Percentiles rank a stretch among this genome's conserved stretches.
Conservation (phyloP, 1,140 invertebrate genomes). For the Aphelinus certus region DNA sequence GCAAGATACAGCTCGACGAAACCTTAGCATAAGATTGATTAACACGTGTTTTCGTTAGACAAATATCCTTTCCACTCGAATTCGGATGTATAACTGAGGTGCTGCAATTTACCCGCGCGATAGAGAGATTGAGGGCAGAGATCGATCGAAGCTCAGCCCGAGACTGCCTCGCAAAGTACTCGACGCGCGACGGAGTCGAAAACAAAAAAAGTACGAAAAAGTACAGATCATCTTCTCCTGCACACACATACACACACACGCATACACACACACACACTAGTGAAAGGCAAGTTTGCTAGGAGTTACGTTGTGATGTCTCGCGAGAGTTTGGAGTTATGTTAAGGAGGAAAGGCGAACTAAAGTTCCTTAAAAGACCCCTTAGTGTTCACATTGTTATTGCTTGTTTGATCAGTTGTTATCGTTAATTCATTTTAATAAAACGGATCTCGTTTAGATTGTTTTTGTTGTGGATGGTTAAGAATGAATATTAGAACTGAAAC, state of each 20-base stretch:
- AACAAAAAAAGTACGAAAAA: too few species aligned
- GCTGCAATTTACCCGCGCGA: not conserved
- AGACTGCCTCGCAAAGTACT: too few species aligned
- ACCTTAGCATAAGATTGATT: slow-evolving; percentile 39
- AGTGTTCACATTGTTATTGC: slow-evolving; percentile 43
- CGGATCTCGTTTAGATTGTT: slow-evolving; percentile 33
- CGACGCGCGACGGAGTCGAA: too few species aligned
- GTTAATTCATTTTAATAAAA: slow-evolving; percentile 48
- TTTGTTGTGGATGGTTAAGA: slow-evolving; percentile 35
- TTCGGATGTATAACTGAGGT: slow-evolving; percentile 33
- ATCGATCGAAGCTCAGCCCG: slow-evolving; percentile 28
- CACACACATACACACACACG: too few species aligned
- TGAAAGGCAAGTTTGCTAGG: too few species aligned
- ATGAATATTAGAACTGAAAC: slow-evolving; percentile 16
- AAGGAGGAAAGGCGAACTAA: slow-evolving; percentile 37
- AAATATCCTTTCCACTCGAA: slow-evolving; percentile 39
- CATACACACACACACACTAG: too few species aligned
- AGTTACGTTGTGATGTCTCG: too few species aligned
- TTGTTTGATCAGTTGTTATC: slow-evolving; percentile 45
- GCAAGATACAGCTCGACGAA: slow-evolving; percentile 56
- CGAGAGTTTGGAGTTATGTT: slow-evolving; percentile 35
- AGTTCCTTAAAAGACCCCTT: slow-evolving; percentile 39
- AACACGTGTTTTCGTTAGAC: slow-evolving; percentile 39
- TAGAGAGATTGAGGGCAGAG: slow-evolving; percentile 1
- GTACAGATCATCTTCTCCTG: too few species aligned